Percentiles rank a stretch among this genome's conserved stretches.
Evolutionary conservation across 1,140 invertebrate genomes (phyloP).

Genomic region (Mylabris phalerata): DNA sequence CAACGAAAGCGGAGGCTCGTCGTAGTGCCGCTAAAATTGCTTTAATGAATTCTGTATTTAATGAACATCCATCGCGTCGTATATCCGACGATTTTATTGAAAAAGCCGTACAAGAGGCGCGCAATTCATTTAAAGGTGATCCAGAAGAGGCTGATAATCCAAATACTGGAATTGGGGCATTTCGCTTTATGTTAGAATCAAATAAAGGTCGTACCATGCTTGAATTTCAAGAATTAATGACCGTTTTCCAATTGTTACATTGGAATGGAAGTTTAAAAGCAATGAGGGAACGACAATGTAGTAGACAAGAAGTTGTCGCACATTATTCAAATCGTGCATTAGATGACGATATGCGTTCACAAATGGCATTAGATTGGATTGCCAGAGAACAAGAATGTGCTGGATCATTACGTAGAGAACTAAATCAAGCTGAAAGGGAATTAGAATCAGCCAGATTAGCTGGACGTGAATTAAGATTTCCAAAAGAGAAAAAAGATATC

Average conservation of each 20-base stretch:
- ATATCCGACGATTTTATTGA: conserved; percentile 93
- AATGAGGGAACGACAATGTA: conserved; percentile 88
- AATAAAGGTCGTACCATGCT: conserved; percentile 91
- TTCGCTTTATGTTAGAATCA: conserved; percentile 90
- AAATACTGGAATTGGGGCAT: conserved; percentile 84
- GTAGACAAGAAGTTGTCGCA: conserved; percentile 89
- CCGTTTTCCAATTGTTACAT: conserved; percentile 89
- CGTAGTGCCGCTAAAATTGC: conserved; percentile 92
- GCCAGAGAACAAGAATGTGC: conserved; percentile 75
- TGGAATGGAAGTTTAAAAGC: conserved; percentile 93
- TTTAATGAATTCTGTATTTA: conserved; percentile 94
- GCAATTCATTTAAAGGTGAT: conserved; percentile 57
- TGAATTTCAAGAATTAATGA: conserved; percentile 95
- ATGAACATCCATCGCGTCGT: conserved; percentile 87
- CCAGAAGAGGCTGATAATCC: conserved; percentile 70
- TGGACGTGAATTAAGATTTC: conserved; percentile 84
- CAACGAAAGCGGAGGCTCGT: conserved; percentile 88
- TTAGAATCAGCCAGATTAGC: conserved; percentile 83
- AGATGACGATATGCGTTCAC: conserved; percentile 91
- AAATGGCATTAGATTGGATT: conserved; percentile 96
- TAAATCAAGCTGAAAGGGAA: conserved; percentile 78
- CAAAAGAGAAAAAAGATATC: conserved; percentile 94
- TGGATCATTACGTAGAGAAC: conserved; percentile 72
- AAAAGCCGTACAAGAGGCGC: conserved; percentile 83
- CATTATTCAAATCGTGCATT: conserved; percentile 85